phyloP scores from a whole-genome alignment of 1,140 invertebrate genomes.

The Spodoptera litura region DNA sequence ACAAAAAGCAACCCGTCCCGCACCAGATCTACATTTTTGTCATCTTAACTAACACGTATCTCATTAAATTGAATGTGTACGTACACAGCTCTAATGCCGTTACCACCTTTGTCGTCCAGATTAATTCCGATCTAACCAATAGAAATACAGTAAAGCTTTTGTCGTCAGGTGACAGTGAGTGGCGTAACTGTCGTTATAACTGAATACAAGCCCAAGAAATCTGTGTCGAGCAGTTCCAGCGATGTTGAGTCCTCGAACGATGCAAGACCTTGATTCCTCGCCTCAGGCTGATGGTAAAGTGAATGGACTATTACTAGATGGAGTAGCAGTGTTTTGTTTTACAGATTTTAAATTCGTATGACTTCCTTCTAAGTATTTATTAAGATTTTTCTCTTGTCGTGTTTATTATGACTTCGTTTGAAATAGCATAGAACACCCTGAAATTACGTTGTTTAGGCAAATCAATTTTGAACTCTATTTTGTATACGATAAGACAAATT shows the following conservation, averaged over 20 bases:
- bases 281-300: not conserved
- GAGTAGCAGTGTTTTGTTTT: constrained; percentile 33
- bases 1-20: no score
- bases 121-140: constrained; percentile 2
- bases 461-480: no score
- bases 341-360: constrained; percentile 29
- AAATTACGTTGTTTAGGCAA: no score
- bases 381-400: constrained; percentile 6
- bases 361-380: constrained; percentile 32
- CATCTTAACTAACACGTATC: constrained; percentile 20
- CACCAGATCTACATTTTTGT: not conserved
- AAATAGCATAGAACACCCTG: no score
- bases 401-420: no score
- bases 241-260: constrained; percentile 84
- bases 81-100: constrained; percentile 13
- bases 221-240: constrained; percentile 81
- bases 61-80: constrained; percentile 20
- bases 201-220: constrained; percentile 96
- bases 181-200: constrained; percentile 98
- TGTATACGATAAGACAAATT: no score
- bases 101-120: constrained; percentile 21
- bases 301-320: constrained; percentile 17
- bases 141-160: constrained; percentile 21
- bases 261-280: constrained; percentile 72
- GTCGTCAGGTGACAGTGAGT: constrained; percentile 94